Evolutionary conservation across 2,888 invertebrate genomes (phyloP).

Genomic region (Thymelicus acteon): DNA sequence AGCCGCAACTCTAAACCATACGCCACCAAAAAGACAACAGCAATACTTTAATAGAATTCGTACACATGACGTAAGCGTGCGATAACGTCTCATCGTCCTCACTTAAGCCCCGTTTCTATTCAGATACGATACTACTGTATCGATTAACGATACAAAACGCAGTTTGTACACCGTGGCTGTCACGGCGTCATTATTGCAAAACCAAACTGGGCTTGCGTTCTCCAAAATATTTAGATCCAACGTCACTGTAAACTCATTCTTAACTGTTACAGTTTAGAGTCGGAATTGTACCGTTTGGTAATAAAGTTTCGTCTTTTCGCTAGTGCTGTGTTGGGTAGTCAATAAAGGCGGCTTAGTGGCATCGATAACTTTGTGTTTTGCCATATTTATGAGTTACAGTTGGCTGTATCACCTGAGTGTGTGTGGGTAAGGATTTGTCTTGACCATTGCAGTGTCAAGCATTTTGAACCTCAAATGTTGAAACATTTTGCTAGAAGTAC

Average conservation of each 20-base stretch:
- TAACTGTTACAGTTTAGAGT: constrained; percentile 46
- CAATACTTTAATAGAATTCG: constrained; percentile 21
- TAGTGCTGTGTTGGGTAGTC: constrained; percentile 67
- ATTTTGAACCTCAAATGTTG: constrained; percentile 24
- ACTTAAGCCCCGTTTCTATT: constrained; percentile 65
- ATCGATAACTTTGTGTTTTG: constrained; percentile 81
- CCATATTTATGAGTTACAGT: constrained; percentile 75
- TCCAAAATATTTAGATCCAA: constrained; percentile 50
- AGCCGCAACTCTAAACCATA: neutral
- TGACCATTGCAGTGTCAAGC: constrained; percentile 7
- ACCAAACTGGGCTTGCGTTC: constrained; percentile 59
- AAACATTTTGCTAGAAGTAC: neutral
- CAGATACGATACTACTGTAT: constrained; percentile 58
- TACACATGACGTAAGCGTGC: constrained; percentile 40
- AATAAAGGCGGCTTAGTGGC: constrained; percentile 79
- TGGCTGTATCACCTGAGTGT: constrained; percentile 70
- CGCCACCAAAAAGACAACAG: constrained; percentile 12
- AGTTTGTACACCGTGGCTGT: constrained; percentile 64
- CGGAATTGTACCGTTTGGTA: constrained; percentile 43
- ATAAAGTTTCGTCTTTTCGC: constrained; percentile 53
- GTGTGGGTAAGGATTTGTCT: constrained; percentile 52
- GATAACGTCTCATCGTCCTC: constrained; percentile 46
- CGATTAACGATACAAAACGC: constrained; percentile 71
- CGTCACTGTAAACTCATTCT: constrained; percentile 44
- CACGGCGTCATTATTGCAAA: constrained; percentile 74